Conservation (phyloP, 2,113 vertebrate genomes). For the Semnornis frantzii region DNA sequence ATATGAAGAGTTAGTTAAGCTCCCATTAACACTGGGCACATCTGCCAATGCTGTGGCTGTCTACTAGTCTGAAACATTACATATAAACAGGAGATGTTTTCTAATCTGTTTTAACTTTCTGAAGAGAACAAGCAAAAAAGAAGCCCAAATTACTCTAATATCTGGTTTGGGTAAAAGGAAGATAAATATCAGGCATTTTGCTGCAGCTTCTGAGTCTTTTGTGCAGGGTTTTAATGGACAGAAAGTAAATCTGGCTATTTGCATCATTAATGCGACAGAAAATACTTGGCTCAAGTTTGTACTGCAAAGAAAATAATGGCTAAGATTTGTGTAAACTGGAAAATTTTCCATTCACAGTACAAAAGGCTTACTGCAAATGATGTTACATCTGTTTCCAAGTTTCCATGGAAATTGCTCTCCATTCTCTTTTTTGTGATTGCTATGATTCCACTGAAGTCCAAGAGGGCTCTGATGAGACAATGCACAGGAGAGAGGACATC, state of each 20-base stretch:
- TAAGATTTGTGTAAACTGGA: conserved; percentile 36
- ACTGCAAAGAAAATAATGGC: conserved; percentile 48
- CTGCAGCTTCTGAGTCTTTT: conserved; percentile 14
- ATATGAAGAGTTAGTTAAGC: neutral
- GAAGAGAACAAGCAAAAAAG: neutral
- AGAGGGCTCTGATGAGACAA: conserved; percentile 11
- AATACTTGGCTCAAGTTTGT: conserved; percentile 23
- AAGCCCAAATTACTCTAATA: neutral
- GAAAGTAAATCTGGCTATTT: conserved; percentile 29
- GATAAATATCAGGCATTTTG: conserved; percentile 6
- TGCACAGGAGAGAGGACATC: neutral
- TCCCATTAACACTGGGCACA: neutral
- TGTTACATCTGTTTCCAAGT: conserved; percentile 46
- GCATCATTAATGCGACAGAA: conserved; percentile 21
- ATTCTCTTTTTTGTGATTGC: neutral
- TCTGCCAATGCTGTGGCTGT: neutral
- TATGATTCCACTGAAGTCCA: conserved; percentile 22
- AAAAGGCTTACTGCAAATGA: conserved; percentile 15
- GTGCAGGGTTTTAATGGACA: neutral
- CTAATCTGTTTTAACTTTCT: neutral
- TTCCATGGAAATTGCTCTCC: conserved; percentile 60
- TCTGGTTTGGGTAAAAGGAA: neutral
- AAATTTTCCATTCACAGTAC: conserved; percentile 50
- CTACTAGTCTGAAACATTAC: neutral
- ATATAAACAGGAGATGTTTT: neutral